Evolutionary conservation across 2,113 vertebrate species (phyloP).

Genomic region (Corythoichthys haematopterus): DNA sequence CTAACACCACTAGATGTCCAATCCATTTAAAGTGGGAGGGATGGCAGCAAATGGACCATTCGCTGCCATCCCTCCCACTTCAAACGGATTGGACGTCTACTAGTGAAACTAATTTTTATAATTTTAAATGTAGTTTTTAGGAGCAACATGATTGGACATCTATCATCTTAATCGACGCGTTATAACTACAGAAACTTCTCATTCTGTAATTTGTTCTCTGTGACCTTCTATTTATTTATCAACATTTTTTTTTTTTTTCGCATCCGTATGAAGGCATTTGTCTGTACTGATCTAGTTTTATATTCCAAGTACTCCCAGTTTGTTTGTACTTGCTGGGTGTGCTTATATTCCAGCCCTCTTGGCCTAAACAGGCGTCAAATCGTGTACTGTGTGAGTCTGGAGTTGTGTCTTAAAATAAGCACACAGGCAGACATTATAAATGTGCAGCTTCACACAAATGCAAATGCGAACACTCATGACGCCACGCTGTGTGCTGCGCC

Average conservation of each 20-base stretch:
- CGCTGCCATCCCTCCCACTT: too few relatives aligned
- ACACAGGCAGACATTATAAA: conserved; percentile 15
- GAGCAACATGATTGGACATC: too few relatives aligned
- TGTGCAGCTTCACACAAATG: conserved; percentile 12
- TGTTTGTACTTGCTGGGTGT: conserved; percentile 27
- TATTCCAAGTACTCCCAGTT: conserved; percentile 15
- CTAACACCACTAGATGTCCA: too few relatives aligned
- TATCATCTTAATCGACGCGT: too few relatives aligned
- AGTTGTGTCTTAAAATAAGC: conserved; percentile 33
- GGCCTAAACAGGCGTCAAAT: conserved; percentile 36
- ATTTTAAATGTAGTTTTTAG: too few relatives aligned
- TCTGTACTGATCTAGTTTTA: conserved; percentile 13
- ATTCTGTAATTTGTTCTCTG: too few relatives aligned
- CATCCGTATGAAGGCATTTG: background rate
- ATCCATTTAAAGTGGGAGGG: too few relatives aligned
- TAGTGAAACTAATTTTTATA: too few relatives aligned
- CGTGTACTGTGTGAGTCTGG: conserved; percentile 27
- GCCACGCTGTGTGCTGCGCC: conserved; percentile 20
- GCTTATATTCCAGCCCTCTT: conserved; percentile 33
- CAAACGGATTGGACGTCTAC: too few relatives aligned
- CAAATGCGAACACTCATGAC: conserved; percentile 11
- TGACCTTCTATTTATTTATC: background rate
- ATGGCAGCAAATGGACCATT: too few relatives aligned
- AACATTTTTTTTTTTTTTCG: background rate
- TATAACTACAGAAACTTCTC: too few relatives aligned